Evolutionary conservation across 2,888 invertebrate genomes (phyloP).

Genomic region (Orchesella flavescens): DNA sequence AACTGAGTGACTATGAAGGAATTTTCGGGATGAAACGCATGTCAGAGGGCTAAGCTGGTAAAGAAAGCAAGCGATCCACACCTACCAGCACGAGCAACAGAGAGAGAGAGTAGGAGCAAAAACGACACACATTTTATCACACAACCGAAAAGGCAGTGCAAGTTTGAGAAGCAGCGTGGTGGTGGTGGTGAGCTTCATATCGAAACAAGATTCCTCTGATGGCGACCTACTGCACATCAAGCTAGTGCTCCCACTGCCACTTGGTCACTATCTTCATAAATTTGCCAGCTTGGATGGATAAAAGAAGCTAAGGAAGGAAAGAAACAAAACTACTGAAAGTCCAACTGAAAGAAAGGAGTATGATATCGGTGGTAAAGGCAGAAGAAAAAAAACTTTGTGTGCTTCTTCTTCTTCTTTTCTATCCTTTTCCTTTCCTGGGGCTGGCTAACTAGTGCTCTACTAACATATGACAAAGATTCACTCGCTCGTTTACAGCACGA

Average conservation of each 20-base stretch:
- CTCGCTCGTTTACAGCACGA: constrained; percentile 13
- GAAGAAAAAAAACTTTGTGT: constrained; percentile 29
- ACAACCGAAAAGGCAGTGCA: background rate
- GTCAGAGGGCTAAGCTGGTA: constrained; percentile 47
- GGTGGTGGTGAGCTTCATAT: constrained; percentile 14
- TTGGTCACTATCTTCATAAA: constrained; percentile 50
- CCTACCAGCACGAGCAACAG: background rate
- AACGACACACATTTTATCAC: background rate
- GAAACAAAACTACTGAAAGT: constrained; percentile 7
- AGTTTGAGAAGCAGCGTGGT: constrained; percentile 18
- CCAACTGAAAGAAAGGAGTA: constrained; percentile 28
- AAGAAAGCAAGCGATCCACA: constrained; percentile 24
- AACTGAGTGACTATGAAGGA: constrained; percentile 33
- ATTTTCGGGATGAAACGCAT: constrained; percentile 64
- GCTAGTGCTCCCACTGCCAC: constrained; percentile 12
- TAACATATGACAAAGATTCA: constrained; percentile 35
- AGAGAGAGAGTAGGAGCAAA: background rate
- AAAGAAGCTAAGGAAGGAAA: background rate
- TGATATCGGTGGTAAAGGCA: background rate
- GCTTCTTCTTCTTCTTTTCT: constrained; percentile 17
- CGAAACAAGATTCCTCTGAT: background rate
- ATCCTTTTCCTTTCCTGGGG: constrained; percentile 35
- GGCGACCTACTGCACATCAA: constrained; percentile 4
- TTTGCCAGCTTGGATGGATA: constrained; percentile 28
- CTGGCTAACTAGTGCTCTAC: constrained; percentile 24